Base-by-base conservation (phyloP, 2,888 invertebrate species). In the Pantelozetes paolii region DNA sequence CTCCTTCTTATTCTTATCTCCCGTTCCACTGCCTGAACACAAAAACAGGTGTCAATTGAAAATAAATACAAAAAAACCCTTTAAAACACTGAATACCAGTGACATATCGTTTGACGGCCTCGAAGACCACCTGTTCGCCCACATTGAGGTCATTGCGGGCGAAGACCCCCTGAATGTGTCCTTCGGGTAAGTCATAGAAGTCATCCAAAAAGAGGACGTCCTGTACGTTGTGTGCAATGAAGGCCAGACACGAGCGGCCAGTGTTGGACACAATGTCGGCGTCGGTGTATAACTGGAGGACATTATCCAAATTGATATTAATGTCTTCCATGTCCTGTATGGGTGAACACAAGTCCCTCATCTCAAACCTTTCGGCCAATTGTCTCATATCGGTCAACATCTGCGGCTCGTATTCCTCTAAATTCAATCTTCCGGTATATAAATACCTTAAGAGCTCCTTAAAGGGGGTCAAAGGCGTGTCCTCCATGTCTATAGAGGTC, bases 361-460 rank as follows among this genome's bases (percentile, higher is more conserved):
- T 67, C 3, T 67, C 67, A 13, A 20, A 67, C 23, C 26, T 18
- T 42, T 67, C 67, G 6, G 67, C 67, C 42, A 67, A 40, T 67
- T 67, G 67, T 40, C 67, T 36, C 40, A 67, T 67, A 23, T 67
- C 42, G 23, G 67, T 40, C 2, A 67, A 1, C 67, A 67, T 67
- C 18, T 36, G 13, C 1, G 67, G 67, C 40, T 67, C 67, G 32
- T 67, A 67, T 13, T 67, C 36, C 8, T 67, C 67, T 15, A 23
- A 40, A 20, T 36, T n/a, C 20, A 67, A 6, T 36, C 40, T 8
- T 40, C 67, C 67, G 23, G 67, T 67, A 15, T 67, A 67, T 40
- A 67, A 1, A 20, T 67, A 67, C 13, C 67, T n/a, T 1, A 67
- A 15, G 1, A 67, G 67, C 32, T 67, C 67, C 40, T 67, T 67